Conservation (phyloP, 2,888 invertebrate species). For the Idaea biselata region DNA sequence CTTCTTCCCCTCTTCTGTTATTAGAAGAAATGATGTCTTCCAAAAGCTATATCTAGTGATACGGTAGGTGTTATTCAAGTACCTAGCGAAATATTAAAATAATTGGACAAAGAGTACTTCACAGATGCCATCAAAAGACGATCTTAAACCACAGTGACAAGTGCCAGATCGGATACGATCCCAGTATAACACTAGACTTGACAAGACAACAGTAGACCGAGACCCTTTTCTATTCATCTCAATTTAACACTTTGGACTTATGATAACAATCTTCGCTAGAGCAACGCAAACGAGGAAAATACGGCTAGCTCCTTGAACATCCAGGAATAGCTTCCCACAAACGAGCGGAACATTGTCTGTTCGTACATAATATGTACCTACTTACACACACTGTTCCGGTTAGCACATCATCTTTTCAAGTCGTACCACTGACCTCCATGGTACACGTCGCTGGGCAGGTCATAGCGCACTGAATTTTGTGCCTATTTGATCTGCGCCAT, state of each 20-base stretch:
- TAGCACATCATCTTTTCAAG: background rate
- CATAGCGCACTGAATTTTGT: too few species aligned
- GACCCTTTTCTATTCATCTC: background rate
- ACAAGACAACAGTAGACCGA: background rate
- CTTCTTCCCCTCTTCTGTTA: too few species aligned
- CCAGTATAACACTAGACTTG: background rate
- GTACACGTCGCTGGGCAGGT: too few species aligned
- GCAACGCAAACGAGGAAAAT: background rate
- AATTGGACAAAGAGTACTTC: too few species aligned
- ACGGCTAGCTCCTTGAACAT: background rate
- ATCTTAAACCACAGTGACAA: background rate
- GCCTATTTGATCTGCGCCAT: too few species aligned
- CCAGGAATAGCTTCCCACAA: background rate
- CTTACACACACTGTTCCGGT: background rate
- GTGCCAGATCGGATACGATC: background rate
- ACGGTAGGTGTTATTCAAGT: too few species aligned
- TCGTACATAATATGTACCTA: background rate
- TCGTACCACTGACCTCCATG: too few species aligned
- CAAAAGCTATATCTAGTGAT: too few species aligned
- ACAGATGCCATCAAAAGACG: too few species aligned
- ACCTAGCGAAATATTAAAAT: too few species aligned
- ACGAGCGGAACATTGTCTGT: background rate
- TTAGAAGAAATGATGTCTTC: too few species aligned
- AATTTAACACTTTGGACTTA: background rate
- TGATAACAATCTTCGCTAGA: background rate